These are phyloP conservation scores for Diglossa cyanea DNA, from an alignment of 2,797 vertebrate genomes.

Conservation along the genomic window DNA sequence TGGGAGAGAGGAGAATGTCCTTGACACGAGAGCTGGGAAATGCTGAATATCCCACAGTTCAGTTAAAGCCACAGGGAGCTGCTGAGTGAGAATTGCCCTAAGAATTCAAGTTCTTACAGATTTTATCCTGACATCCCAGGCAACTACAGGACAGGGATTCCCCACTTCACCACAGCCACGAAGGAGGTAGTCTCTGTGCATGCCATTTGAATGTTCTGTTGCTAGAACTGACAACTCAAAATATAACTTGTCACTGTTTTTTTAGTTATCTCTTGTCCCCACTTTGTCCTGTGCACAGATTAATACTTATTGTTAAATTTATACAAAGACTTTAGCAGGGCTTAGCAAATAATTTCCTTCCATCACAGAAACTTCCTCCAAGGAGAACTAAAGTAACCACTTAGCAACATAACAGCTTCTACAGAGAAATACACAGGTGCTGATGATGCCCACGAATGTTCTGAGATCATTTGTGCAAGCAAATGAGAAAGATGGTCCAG, in stretches of 20 bases:
- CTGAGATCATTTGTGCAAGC: not conserved
- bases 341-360: not conserved
- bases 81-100: not conserved
- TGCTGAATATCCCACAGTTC: constrained; percentile 24
- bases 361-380: not conserved
- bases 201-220: not conserved
- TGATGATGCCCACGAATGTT: not conserved
- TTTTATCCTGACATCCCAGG: not conserved
- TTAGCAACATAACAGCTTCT: not conserved
- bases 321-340: not conserved
- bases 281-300: not conserved
- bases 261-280: not conserved
- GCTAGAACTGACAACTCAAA: not conserved
- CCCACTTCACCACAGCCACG: not conserved
- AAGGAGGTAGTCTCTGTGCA: not conserved
- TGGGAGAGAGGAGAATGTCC: not conserved
- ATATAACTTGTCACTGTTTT: not conserved
- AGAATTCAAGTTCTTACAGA: not conserved
- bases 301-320: not conserved
- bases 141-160: not conserved
- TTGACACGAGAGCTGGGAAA: constrained; percentile 22
- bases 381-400: not conserved
- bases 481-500: not conserved
- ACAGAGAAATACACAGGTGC: not conserved
- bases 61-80: constrained; percentile 15